Evolutionary conservation across 2,888 invertebrate species (phyloP), one percentile per base, ranked within the genome.

Genomic region (Belgica antarctica): DNA sequence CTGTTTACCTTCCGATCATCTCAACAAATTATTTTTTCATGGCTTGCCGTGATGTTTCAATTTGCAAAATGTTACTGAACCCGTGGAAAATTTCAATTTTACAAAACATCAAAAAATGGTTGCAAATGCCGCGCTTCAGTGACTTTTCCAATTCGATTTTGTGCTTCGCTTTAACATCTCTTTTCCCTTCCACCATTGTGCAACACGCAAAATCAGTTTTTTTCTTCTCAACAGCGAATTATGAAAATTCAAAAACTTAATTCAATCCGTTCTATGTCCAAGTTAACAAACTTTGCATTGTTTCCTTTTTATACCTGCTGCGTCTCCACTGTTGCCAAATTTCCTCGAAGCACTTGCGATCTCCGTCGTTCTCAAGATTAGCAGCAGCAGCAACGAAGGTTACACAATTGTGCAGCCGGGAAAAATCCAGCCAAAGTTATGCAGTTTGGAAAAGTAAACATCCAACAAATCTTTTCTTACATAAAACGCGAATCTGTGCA

Each of bases 371-470:
- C 41, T 41, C 41, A n/a, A 31, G 31, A 31, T 10, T 31, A 7
- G 31, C 31, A 31, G 31, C 31, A 31, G n/a, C n/a, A n/a, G n/a
- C n/a, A n/a, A n/a, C n/a, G n/a, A 41, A 41, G 41, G 41, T 41
- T 41, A 15, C 41, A 10, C n/a, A 41, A 41, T 41, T 41, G 41
- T 41, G 41, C 41, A 41, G 41, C 31, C 5, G 4, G 12, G 41
- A 41, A 41, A 41, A 5, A 10, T 41, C 15, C 10, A n/a, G n/a
- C n/a, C n/a, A n/a, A n/a, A n/a, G n/a, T 41, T 41, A n/a, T 41
- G 41, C n/a, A n/a, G 31, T 10, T 31, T 31, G n/a, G n/a, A n/a
- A n/a, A n/a, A n/a, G n/a, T n/a, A n/a, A n/a, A n/a, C n/a, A n/a
- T n/a, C n/a, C n/a, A n/a, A n/a, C n/a, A 31, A 31, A 31, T 31